These are phyloP conservation scores for Sericinus montela DNA, from an alignment of 2,888 invertebrate species.

Conservation along the genomic window DNA sequence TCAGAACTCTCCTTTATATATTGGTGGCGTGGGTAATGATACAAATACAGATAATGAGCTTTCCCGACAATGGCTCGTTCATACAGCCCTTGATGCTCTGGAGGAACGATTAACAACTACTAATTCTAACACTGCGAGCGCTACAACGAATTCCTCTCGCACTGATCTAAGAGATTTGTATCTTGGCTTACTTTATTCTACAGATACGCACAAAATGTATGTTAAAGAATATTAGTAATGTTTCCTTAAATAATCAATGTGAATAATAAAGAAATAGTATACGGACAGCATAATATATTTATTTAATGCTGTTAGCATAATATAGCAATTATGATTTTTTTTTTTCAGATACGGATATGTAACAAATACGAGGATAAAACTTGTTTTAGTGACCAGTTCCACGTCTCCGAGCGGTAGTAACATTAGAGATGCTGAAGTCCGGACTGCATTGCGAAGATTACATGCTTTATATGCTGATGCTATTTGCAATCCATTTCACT, in stretches of 20 bases:
- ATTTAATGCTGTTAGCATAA: too few species aligned
- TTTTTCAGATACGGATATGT: constrained; percentile 92
- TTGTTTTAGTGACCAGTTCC: constrained; percentile 95
- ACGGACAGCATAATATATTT: too few species aligned
- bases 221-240: neutral
- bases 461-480: constrained; percentile 96
- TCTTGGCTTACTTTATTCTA: constrained; percentile 93
- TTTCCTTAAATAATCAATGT: too few species aligned
- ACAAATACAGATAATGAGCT: constrained; percentile 89
- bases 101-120: constrained; percentile 86
- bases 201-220: constrained; percentile 98
- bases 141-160: constrained; percentile 77
- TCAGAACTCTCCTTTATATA: constrained; percentile 95
- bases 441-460: constrained; percentile 90
- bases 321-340: neutral
- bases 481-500: constrained; percentile 97
- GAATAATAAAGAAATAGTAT: too few species aligned
- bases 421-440: constrained; percentile 95
- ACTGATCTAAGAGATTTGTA: constrained; percentile 93
- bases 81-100: constrained; percentile 93
- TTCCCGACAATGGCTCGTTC: constrained; percentile 95
- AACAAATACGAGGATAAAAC: constrained; percentile 97
- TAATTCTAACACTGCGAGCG: constrained; percentile 60
- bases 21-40: constrained; percentile 76
- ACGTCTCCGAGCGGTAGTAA: constrained; percentile 93